Conservation (phyloP, 37 sponge, comb jelly and placozoan genomes). For the Tethya wilhelma region DNA sequence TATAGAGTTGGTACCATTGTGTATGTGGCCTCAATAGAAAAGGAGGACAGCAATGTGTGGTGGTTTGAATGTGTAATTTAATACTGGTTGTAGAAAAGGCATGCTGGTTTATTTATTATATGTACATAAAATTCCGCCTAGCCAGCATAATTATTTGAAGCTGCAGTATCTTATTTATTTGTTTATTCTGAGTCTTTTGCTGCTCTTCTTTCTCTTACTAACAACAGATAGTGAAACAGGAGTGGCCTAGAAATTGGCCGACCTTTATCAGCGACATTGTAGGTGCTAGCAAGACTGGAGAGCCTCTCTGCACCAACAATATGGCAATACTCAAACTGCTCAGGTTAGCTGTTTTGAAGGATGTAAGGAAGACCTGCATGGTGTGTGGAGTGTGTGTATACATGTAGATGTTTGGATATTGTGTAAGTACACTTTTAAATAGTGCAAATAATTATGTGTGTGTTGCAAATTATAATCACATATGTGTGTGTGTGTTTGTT, state of each 20-base stretch:
- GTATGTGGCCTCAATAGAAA: too few species aligned
- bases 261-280: conserved; percentile 94
- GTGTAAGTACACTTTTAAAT: background rate
- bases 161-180: too few species aligned
- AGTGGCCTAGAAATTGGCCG: conserved; percentile 99
- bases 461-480: background rate
- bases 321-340: conserved; percentile 95
- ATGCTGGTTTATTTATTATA: too few species aligned
- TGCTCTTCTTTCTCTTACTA: too few species aligned
- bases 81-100: too few species aligned
- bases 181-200: too few species aligned
- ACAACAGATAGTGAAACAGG: conserved; percentile 98
- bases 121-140: too few species aligned
- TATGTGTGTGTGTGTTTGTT: background rate
- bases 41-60: too few species aligned
- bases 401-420: background rate
- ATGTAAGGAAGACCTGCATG: background rate
- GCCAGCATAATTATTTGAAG: too few species aligned
- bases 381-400: background rate
- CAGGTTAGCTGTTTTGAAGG: conserved; percentile 50
- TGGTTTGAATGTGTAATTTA: too few species aligned
- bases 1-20: too few species aligned
- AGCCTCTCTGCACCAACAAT: conserved; percentile 96
- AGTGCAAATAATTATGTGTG: background rate
- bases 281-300: conserved; percentile 92